Conservation (phyloP, 2,797 vertebrate species). For the Anguilla anguilla region DNA sequence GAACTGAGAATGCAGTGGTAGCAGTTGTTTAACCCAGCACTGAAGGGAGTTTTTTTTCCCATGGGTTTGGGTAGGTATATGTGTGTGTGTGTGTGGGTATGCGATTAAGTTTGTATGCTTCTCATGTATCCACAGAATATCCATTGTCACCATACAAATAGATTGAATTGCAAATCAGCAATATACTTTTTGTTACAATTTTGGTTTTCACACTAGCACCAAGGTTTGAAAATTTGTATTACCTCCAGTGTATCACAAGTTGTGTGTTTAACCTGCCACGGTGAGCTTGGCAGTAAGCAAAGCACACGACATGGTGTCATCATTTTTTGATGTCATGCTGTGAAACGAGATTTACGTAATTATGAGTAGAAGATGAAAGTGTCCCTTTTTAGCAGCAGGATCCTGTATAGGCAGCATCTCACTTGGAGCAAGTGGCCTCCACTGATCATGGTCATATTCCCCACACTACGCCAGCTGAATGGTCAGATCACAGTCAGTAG, state of each 20-base stretch:
- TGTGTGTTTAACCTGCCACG: not conserved
- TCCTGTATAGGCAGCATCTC: not conserved
- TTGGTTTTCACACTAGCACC: not conserved
- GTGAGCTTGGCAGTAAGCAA: not conserved
- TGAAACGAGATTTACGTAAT: not conserved
- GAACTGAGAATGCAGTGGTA: conserved; percentile 33
- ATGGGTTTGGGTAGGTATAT: not conserved
- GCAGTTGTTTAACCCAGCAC: conserved; percentile 28
- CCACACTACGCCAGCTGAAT: conserved; percentile 34
- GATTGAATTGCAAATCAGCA: not conserved
- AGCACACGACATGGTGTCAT: not conserved
- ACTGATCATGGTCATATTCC: not conserved
- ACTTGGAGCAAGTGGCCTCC: not conserved
- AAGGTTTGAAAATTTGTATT: not conserved
- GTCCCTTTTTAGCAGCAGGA: not conserved
- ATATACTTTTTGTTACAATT: not conserved
- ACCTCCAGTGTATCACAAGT: not conserved
- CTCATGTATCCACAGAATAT: not conserved
- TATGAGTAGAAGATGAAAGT: conserved; percentile 3
- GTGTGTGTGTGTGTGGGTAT: conserved; percentile 1
- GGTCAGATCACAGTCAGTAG: conserved; percentile 86
- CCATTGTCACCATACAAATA: not conserved
- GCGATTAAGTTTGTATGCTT: not conserved
- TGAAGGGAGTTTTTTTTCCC: not conserved
- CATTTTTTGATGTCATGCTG: too few species aligned